Percentiles rank a stretch among this genome's conserved stretches.
phyloP scores from a whole-genome alignment of 2,888 invertebrate genomes.

The Andrena minutula region DNA sequence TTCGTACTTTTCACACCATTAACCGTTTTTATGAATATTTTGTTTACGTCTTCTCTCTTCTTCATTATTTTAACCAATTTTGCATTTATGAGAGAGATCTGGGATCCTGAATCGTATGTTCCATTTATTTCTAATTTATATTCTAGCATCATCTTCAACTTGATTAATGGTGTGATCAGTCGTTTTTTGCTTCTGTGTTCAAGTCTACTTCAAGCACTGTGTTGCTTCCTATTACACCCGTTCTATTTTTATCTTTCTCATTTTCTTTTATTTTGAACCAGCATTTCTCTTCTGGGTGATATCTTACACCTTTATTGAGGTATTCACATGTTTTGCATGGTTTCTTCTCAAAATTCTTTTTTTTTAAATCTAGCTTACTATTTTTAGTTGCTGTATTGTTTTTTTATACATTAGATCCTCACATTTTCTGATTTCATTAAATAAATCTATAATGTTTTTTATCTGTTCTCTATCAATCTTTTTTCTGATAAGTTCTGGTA shows the following conservation, averaged over 20 bases:
- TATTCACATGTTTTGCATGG: not conserved
- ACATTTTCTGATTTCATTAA: not conserved
- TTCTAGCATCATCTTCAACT: not conserved
- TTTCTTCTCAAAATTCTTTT: no score
- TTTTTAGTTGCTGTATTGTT: no score
- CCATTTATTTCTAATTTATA: not conserved
- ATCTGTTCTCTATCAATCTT: not conserved
- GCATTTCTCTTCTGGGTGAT: no score
- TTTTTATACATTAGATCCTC: not conserved
- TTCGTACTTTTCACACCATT: not conserved
- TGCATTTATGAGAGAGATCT: no score
- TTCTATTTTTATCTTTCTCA: not conserved
- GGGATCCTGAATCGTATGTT: slow-evolving; percentile 13
- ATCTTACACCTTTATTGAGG: not conserved
- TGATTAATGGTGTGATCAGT: not conserved
- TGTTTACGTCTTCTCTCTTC: not conserved
- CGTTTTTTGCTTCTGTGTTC: not conserved
- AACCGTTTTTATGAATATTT: not conserved
- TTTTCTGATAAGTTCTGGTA: not conserved
- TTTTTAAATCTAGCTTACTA: no score
- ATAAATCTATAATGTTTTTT: not conserved
- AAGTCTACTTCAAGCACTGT: not conserved
- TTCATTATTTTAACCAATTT: not conserved
- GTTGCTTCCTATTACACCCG: not conserved
- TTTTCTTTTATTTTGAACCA: not conserved